Evolutionary conservation across 2,888 invertebrate genomes (phyloP).

Genomic region (Xiphydria camelus): DNA sequence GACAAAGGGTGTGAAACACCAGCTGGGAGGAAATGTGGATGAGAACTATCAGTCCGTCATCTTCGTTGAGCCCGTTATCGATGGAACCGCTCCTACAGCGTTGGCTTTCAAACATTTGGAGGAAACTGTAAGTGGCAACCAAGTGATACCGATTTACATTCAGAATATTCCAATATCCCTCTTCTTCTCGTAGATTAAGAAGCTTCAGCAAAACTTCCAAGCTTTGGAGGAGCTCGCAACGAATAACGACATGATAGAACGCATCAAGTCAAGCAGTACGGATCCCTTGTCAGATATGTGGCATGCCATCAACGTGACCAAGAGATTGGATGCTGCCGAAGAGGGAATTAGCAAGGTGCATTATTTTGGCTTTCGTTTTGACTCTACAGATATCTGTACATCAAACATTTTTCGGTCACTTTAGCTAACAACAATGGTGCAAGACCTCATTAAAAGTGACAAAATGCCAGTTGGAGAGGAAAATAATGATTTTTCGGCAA

Average conservation of each 20-base stretch:
- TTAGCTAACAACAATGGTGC: constrained; percentile 36
- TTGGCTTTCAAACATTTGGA: constrained; percentile 37
- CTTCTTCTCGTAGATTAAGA: constrained; percentile 40
- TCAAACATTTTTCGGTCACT: constrained; percentile 5
- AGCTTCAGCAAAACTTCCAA: constrained; percentile 53
- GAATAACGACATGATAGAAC: constrained; percentile 57
- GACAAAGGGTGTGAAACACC: constrained; percentile 23
- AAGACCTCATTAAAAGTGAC: constrained; percentile 36
- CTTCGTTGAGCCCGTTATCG: constrained; percentile 35
- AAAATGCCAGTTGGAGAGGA: constrained; percentile 15
- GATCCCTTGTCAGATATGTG: constrained; percentile 66
- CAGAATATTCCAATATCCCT: no score
- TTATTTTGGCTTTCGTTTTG: no score
- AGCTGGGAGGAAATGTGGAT: constrained; percentile 22
- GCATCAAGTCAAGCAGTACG: constrained; percentile 41
- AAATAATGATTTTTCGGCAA: constrained; percentile 45
- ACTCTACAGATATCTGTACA: no score
- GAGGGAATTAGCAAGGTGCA: constrained; percentile 63
- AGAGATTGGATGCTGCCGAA: constrained; percentile 69
- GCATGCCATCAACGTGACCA: constrained; percentile 66
- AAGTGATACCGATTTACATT: no score
- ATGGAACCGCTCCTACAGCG: constrained; percentile 30
- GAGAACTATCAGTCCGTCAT: constrained; percentile 31
- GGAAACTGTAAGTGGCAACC: constrained; percentile 26
- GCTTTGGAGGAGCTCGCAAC: constrained; percentile 56